Conservation (phyloP, 2,113 vertebrate genomes). For the Tenebrosternarchus preto region DNA sequence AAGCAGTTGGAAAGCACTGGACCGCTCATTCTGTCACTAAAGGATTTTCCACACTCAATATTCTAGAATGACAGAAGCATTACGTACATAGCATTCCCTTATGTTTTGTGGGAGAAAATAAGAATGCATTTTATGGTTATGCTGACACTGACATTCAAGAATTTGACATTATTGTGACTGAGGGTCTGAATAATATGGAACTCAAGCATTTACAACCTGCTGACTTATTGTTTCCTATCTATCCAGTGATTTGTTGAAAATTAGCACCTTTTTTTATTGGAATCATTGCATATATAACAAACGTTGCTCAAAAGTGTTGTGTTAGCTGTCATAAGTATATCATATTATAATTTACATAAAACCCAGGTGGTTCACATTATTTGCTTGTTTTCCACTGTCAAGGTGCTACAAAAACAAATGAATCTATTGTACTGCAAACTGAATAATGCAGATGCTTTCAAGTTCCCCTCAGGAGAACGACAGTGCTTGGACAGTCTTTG, state of each 20-base stretch:
- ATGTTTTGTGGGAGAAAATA: neutral
- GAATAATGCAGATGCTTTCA: neutral
- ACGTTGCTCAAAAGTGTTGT: neutral
- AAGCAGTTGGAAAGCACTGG: slow-evolving; percentile 38
- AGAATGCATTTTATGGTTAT: neutral
- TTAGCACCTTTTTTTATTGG: too few relatives aligned
- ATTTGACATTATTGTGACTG: neutral
- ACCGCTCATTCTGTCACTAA: slow-evolving; percentile 30
- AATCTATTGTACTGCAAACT: neutral
- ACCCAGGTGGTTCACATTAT: slow-evolving; percentile 13
- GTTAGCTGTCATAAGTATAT: neutral
- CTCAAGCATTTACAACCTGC: neutral
- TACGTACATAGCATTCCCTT: slow-evolving; percentile 4
- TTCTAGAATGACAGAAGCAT: slow-evolving; percentile 33
- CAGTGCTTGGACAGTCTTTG: neutral
- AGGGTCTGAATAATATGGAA: neutral
- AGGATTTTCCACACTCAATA: slow-evolving; percentile 50
- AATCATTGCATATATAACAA: too few relatives aligned
- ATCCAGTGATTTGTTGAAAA: too few relatives aligned
- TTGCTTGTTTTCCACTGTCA: slow-evolving; percentile 13
- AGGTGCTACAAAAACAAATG: slow-evolving; percentile 26
- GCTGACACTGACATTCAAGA: neutral
- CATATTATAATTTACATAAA: neutral
- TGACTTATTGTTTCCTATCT: neutral
- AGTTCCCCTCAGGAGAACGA: neutral